Percentiles rank a stretch among this genome's conserved stretches.
These are phyloP conservation scores for Pseudomyrmex sp. DNA, from an alignment of 1,140 invertebrate species.

Conservation along the genomic window DNA sequence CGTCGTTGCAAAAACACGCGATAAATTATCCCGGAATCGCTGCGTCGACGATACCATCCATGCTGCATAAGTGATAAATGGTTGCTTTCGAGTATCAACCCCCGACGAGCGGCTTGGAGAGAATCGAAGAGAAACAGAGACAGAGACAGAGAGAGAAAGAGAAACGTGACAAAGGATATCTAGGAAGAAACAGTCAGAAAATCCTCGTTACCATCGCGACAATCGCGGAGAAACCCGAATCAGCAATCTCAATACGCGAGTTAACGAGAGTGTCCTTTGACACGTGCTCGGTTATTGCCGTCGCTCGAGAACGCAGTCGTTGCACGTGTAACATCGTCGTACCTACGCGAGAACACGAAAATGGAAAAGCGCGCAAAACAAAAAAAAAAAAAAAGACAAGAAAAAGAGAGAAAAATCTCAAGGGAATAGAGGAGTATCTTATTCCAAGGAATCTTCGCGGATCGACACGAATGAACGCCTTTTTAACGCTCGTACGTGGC, in stretches of 20 bases:
- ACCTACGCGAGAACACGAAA: background rate
- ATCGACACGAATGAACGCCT: conserved; percentile 55
- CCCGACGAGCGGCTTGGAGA: conserved; percentile 5
- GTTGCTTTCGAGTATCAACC: conserved; percentile 58
- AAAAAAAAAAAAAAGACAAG: background rate
- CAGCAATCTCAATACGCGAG: conserved; percentile 27
- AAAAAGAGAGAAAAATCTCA: background rate
- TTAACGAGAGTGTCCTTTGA: conserved; percentile 34
- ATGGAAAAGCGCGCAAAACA: too few species aligned
- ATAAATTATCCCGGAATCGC: conserved; percentile 58
- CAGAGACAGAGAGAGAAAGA: background rate
- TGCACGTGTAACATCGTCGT: conserved; percentile 11
- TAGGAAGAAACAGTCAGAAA: too few species aligned
- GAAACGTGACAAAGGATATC: background rate
- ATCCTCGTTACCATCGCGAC: conserved; percentile 11
- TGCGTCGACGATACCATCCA: conserved; percentile 58
- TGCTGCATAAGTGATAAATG: conserved; percentile 59
- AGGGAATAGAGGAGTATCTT: background rate
- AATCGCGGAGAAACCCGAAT: background rate
- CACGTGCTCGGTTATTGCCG: background rate
- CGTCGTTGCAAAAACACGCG: conserved; percentile 53
- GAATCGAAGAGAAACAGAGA: background rate
- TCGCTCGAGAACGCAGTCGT: conserved; percentile 21
- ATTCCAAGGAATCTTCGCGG: background rate
- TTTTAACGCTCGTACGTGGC: conserved; percentile 54